Conservation (phyloP, 37 sponge, comb jelly and placozoan genomes). For the Dysidea cf. avara region DNA sequence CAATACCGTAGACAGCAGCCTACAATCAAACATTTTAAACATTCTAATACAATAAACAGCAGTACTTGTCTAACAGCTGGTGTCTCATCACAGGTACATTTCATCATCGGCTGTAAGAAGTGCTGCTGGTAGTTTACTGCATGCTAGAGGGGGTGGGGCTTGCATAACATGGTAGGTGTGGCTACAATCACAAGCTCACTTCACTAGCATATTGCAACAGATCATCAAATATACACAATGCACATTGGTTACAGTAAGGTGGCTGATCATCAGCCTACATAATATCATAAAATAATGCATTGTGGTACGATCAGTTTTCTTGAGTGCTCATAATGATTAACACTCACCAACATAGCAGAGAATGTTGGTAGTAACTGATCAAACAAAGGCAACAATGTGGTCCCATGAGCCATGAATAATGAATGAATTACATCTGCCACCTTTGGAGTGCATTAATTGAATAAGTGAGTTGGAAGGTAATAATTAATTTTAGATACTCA, state of each 20-base stretch:
- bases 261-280: constrained; percentile 78
- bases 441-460: constrained; percentile 21
- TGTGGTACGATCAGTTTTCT: no score
- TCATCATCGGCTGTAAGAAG: constrained; percentile 86
- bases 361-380: constrained; percentile 82
- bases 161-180: not conserved
- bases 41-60: no score
- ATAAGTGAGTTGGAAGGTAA: not conserved
- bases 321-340: no score
- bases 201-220: constrained; percentile 88
- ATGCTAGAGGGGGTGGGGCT: constrained; percentile 36
- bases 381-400: constrained; percentile 79
- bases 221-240: constrained; percentile 96
- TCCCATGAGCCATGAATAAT: constrained; percentile 81
- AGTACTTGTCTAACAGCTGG: constrained; percentile 82
- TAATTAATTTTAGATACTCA: no score
- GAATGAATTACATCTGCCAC: constrained; percentile 92
- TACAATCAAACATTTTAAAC: no score
- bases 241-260: constrained; percentile 79
- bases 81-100: constrained; percentile 70
- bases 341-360: constrained; percentile 77
- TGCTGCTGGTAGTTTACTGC: constrained; percentile 85
- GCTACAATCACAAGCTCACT: constrained; percentile 37
- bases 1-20: constrained; percentile 93
- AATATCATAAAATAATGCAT: no score